These are phyloP conservation scores for Gobionotothen gibberifrons DNA, from an alignment of 2,797 vertebrate species.

Conservation along the genomic window DNA sequence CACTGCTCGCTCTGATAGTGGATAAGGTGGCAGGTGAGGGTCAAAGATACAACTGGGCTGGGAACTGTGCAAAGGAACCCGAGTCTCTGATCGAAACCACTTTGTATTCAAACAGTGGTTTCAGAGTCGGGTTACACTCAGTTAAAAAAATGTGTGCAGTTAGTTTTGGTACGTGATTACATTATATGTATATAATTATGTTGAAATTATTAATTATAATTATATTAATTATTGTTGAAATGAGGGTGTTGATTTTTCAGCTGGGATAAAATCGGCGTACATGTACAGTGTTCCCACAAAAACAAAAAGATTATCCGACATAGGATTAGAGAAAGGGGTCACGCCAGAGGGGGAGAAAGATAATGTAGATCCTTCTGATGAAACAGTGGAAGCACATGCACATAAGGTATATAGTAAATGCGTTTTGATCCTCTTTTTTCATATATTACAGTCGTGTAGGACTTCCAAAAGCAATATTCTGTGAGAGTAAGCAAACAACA, in stretches of 20 bases:
- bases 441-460: neutral
- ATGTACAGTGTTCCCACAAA: conserved; percentile 68
- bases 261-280: conserved; percentile 48
- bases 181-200: conserved; percentile 2
- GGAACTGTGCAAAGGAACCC: conserved; percentile 53
- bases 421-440: neutral
- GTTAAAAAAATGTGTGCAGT: neutral
- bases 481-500: too few relatives aligned
- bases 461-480: neutral
- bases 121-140: conserved; percentile 1
- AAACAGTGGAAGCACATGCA: conserved; percentile 43
- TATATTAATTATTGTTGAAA: conserved; percentile 36
- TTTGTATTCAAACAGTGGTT: neutral
- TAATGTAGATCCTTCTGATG: conserved; percentile 59
- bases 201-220: too few relatives aligned
- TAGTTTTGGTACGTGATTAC: neutral
- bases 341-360: conserved; percentile 26
- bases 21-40: conserved; percentile 20
- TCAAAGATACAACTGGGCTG: conserved; percentile 61
- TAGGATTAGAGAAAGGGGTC: conserved; percentile 78
- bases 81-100: neutral
- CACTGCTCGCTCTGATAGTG: conserved; percentile 3
- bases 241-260: conserved; percentile 41
- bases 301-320: conserved; percentile 80
- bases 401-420: conserved; percentile 11